Percentiles rank a stretch among this genome's conserved stretches.
phyloP scores from a whole-genome alignment of 2,797 vertebrate genomes.

The Hydrocynus forskahlii region DNA sequence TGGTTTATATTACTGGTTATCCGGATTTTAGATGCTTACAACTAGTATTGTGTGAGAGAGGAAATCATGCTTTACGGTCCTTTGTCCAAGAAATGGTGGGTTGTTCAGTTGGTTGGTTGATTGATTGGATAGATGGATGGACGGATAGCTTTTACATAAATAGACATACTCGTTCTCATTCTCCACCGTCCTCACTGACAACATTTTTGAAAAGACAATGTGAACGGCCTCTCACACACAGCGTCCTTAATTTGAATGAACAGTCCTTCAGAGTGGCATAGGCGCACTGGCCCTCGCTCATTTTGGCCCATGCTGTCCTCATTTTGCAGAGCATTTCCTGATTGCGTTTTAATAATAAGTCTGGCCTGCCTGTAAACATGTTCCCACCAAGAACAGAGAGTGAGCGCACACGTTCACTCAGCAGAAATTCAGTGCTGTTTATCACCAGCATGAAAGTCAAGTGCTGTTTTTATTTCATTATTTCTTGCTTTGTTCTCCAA shows the following conservation, averaged over 20 bases:
- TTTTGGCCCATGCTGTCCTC: neutral
- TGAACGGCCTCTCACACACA: neutral
- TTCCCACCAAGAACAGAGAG: neutral
- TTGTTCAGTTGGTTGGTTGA: no score
- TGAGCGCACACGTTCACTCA: neutral
- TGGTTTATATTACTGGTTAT: no score
- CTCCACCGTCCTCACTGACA: neutral
- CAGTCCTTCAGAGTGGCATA: neutral
- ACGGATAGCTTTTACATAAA: neutral
- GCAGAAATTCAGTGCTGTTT: neutral
- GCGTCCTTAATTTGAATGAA: neutral
- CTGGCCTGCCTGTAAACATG: neutral
- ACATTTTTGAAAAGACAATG: neutral
- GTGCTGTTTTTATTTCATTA: slow-evolving; percentile 38
- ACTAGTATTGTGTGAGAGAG: no score
- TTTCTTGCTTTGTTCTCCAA: slow-evolving; percentile 17
- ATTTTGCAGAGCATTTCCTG: slow-evolving; percentile 3
- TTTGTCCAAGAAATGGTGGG: no score
- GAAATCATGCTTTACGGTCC: no score
- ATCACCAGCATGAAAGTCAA: slow-evolving; percentile 8
- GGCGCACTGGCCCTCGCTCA: neutral
- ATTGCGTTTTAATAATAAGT: slow-evolving; percentile 3
- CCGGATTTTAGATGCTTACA: no score
- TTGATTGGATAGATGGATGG: neutral
- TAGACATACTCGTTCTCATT: neutral